A percentile compares a stretch with the other conserved stretches of the same genome.
Conservation (phyloP, 1,140 invertebrate species). For the Scaptodrosophila lebanonensis region DNA sequence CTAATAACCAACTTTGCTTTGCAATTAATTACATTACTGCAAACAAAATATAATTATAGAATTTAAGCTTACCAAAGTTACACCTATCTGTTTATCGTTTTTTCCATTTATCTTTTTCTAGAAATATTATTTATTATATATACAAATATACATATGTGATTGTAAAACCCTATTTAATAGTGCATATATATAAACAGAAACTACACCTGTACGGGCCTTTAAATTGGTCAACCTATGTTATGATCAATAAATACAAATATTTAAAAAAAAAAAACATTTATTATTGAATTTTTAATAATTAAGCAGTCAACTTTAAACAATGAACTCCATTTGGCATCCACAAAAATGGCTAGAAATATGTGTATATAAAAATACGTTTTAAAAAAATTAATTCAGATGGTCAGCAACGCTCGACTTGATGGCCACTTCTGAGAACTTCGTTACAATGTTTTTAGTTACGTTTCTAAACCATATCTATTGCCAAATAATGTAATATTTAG, state of each 20-base stretch:
- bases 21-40: constrained; percentile 8
- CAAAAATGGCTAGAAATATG: background rate
- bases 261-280: constrained; percentile 49
- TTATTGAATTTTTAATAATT: constrained; percentile 54
- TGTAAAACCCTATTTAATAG: too few species aligned
- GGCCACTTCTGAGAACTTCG: too few species aligned
- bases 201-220: too few species aligned
- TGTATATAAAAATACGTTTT: background rate
- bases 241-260: constrained; percentile 12
- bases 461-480: too few species aligned
- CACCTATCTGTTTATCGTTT: constrained; percentile 52
- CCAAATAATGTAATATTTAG: too few species aligned
- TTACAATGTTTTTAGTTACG: too few species aligned
- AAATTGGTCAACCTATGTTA: too few species aligned
- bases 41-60: constrained; percentile 45
- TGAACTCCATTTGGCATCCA: too few species aligned
- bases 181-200: too few species aligned
- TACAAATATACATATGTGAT: constrained; percentile 10
- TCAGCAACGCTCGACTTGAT: too few species aligned
- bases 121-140: constrained; percentile 58
- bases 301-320: too few species aligned
- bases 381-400: too few species aligned
- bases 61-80: constrained; percentile 73
- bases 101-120: constrained; percentile 40
- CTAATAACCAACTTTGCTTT: constrained; percentile 1